Percentiles rank a stretch among this genome's conserved stretches.
Conservation (phyloP, 1,140 invertebrate genomes). For the Pseudomyrmex cubaensis region DNA sequence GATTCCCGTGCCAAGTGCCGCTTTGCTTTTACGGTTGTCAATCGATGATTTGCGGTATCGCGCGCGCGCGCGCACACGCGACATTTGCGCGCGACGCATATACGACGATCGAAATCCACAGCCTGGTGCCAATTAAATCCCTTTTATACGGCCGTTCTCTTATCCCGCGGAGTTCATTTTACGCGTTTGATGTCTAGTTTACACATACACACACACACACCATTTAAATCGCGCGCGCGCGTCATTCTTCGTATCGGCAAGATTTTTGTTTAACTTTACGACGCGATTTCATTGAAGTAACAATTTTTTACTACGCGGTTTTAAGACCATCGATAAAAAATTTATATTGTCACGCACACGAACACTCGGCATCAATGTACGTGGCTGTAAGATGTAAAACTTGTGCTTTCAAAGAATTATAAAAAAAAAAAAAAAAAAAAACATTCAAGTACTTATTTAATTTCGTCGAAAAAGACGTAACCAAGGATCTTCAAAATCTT, state of each 20-base stretch:
- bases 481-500: too few species aligned
- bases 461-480: too few species aligned
- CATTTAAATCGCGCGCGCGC: neutral
- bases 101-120: constrained; percentile 46
- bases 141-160: constrained; percentile 55
- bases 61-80: neutral
- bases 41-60: constrained; percentile 60
- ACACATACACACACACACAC: neutral
- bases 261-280: constrained; percentile 12
- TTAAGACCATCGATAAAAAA: neutral
- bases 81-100: constrained; percentile 16
- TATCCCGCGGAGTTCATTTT: constrained; percentile 6
- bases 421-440: too few species aligned
- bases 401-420: too few species aligned
- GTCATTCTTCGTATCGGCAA: neutral
- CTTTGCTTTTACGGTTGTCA: constrained; percentile 61
- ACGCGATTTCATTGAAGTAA: neutral
- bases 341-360: too few species aligned
- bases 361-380: too few species aligned
- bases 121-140: constrained; percentile 53
- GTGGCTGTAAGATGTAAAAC: neutral
- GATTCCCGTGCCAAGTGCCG: constrained; percentile 63
- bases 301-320: neutral
- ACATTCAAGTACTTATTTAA: too few species aligned
- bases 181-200: neutral